These are phyloP conservation scores for Lathamus discolor DNA, from an alignment of 2,113 vertebrate genomes.

Conservation along the genomic window DNA sequence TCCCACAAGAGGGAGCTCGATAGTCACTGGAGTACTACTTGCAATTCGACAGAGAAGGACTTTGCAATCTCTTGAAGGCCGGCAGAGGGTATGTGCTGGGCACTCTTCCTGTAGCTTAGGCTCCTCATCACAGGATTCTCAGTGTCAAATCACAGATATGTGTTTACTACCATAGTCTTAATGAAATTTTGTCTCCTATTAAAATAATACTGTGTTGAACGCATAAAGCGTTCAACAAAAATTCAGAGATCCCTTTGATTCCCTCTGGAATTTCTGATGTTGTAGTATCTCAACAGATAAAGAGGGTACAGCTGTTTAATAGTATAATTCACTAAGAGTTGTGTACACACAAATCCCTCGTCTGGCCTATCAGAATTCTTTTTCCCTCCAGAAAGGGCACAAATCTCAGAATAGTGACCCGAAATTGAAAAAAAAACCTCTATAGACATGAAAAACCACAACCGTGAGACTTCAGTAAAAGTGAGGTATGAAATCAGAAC, in stretches of 20 bases:
- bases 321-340: neutral
- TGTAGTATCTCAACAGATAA: neutral
- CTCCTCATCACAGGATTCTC: neutral
- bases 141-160: neutral
- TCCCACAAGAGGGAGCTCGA: constrained; percentile 39
- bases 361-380: neutral
- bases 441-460: neutral
- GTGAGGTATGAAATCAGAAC: neutral
- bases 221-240: neutral
- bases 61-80: neutral
- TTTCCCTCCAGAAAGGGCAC: neutral
- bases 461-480: neutral
- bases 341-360: neutral
- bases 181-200: neutral
- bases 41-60: too few species aligned
- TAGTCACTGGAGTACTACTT: neutral
- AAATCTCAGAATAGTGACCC: neutral
- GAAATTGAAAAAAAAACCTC: neutral
- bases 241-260: neutral
- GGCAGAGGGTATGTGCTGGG: neutral
- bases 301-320: neutral
- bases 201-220: neutral
- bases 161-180: neutral
- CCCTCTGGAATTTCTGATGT: neutral
- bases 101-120: fast-evolving